These are phyloP conservation scores for Oophaga pumilio DNA, from an alignment of 2,113 vertebrate species.

Conservation along the genomic window DNA sequence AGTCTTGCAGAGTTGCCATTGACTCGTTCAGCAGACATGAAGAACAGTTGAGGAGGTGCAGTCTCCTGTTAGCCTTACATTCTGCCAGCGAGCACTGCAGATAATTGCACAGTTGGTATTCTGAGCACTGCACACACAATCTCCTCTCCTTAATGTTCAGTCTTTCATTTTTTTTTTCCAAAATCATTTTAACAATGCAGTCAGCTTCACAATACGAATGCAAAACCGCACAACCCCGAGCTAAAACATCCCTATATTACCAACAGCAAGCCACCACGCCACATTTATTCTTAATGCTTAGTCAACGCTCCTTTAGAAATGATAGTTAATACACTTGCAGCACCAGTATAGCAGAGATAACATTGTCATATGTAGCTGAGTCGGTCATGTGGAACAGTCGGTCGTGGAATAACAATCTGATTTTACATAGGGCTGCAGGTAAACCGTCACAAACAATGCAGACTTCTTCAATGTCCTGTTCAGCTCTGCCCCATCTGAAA, in stretches of 20 bases:
- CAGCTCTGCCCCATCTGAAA: background rate
- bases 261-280: background rate
- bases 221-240: background rate
- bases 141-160: conserved; percentile 46
- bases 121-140: conserved; percentile 50
- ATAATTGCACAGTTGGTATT: conserved; percentile 58
- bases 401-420: background rate
- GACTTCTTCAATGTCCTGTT: background rate
- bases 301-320: background rate
- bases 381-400: background rate
- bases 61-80: conserved; percentile 41
- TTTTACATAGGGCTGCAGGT: background rate
- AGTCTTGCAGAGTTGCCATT: conserved; percentile 54
- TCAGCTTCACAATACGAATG: background rate
- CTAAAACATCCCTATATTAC: background rate
- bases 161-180: conserved; percentile 34
- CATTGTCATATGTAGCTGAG: background rate
- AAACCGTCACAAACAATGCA: background rate
- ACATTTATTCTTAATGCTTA: background rate
- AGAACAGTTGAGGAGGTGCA: conserved; percentile 52
- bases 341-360: background rate
- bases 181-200: conserved; percentile 33
- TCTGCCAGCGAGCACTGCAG: conserved; percentile 56
- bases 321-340: background rate
- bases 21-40: conserved; percentile 43